These are phyloP conservation scores for Nudaria mundana DNA, from an alignment of 2,888 invertebrate species.

Conservation along the genomic window DNA sequence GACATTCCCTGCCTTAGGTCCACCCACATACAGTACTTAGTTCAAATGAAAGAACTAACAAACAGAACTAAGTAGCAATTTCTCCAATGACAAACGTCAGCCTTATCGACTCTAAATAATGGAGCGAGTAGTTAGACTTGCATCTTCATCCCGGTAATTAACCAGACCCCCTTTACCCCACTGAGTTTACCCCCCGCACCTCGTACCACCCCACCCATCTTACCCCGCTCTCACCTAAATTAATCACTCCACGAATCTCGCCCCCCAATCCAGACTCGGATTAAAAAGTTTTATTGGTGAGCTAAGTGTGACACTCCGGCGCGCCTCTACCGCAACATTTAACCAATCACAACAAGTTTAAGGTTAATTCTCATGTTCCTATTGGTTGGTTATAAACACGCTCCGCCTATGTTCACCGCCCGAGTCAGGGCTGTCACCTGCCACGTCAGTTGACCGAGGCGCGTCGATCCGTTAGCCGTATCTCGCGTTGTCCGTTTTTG, in stretches of 20 bases:
- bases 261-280: slow-evolving; percentile 74
- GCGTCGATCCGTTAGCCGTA: slow-evolving; percentile 77
- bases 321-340: slow-evolving; percentile 46
- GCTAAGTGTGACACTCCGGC: slow-evolving; percentile 64
- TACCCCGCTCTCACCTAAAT: slow-evolving; percentile 61
- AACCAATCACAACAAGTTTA: slow-evolving; percentile 50
- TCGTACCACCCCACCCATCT: slow-evolving; percentile 16
- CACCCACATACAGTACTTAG: neutral
- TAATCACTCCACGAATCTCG: slow-evolving; percentile 80
- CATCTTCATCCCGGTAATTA: slow-evolving; percentile 80
- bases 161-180: slow-evolving; percentile 43
- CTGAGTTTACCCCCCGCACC: neutral
- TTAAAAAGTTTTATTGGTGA: slow-evolving; percentile 81
- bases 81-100: slow-evolving; percentile 73
- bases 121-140: slow-evolving; percentile 74
- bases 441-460: slow-evolving; percentile 78
- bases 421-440: slow-evolving; percentile 68
- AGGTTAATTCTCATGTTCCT: slow-evolving; percentile 32
- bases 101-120: slow-evolving; percentile 77
- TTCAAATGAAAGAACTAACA: slow-evolving; percentile 65
- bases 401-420: slow-evolving; percentile 62
- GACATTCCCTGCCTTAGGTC: slow-evolving; percentile 33
- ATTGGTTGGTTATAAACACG: slow-evolving; percentile 50
- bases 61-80: slow-evolving; percentile 73
- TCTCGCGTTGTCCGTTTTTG: slow-evolving; percentile 54